These are phyloP conservation scores for Metopia argyrocephala DNA, from an alignment of 2,888 invertebrate genomes.

Conservation along the genomic window DNA sequence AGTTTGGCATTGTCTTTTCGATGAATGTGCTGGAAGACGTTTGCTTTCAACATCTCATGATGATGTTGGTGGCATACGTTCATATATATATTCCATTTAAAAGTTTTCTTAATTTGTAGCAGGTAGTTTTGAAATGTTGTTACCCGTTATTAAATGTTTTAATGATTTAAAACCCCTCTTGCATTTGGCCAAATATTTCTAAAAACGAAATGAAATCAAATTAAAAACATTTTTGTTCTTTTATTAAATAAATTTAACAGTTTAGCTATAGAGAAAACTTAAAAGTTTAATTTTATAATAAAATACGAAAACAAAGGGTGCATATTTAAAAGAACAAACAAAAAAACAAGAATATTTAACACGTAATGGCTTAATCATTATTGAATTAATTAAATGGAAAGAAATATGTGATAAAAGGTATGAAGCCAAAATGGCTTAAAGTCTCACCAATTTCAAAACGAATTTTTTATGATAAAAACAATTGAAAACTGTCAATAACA, in stretches of 20 bases:
- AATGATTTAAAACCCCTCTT: neutral
- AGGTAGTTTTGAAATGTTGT: neutral
- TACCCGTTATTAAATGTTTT: neutral
- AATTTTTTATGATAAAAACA: too few relatives aligned
- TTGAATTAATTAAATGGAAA: neutral
- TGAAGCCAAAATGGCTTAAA: too few relatives aligned
- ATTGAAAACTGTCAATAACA: too few relatives aligned
- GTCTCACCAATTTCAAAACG: too few relatives aligned
- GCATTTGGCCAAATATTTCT: too few relatives aligned
- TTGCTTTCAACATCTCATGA: conserved; percentile 45
- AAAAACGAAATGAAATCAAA: too few relatives aligned
- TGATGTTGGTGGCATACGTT: neutral
- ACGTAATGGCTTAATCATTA: neutral
- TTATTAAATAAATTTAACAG: too few relatives aligned
- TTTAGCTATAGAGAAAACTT: too few relatives aligned
- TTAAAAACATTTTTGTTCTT: too few relatives aligned
- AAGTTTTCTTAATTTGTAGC: too few relatives aligned
- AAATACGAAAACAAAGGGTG: too few relatives aligned
- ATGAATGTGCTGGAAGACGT: neutral
- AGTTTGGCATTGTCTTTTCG: conserved; percentile 65
- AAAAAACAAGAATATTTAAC: neutral
- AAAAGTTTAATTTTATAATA: too few relatives aligned
- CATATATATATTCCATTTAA: neutral
- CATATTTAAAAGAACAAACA: neutral
- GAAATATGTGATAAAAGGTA: neutral